Base-by-base conservation (phyloP, 2,888 invertebrate genomes). In the Anodontia alba region DNA sequence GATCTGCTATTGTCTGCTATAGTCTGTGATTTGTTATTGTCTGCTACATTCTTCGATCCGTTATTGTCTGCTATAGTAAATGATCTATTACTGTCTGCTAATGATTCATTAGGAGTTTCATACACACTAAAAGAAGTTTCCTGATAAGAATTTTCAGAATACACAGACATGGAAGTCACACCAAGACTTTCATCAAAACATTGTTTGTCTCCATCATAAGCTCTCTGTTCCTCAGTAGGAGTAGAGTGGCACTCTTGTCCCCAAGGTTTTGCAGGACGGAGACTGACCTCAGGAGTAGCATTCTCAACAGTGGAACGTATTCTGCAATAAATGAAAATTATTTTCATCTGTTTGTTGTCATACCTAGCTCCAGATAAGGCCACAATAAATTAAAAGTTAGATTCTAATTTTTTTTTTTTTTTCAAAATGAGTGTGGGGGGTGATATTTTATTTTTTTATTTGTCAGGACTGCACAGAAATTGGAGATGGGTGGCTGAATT, bases 51-150 rank as follows among this genome's bases (percentile, higher is more conserved):
- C n/a, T n/a, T n/a, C n/a, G n/a, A 46, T n/a, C 20, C 49, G 49
- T 17, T 46, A n/a, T 46, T 46, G 49, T 46, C 49, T 46, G n/a
- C 49, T n/a, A 46, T n/a, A 15, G 15, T 46, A 46, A 46, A 15
- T 8, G 54, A 23, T 15, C 38, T 38, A 38, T 38, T 38, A 38
- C 29, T 57, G 29, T 67, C 67, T 29, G 26, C 66, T 15, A 71
- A 62, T 33, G 81, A 78, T 72, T 74, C 75, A 42, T 77, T 68
- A 10, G 81, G 78, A n/a, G 81, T 78, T 15, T 36, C 67, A 51
- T 78, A 82, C 31, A 82, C 62, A 68, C 81, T 82, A 33, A 33
- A 62, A 8, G 62, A 62, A 62, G 10, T 33, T 23, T 62, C 62
- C 33, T 10, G 26, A 33, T 62, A 62, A 33, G 62, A 62, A 23